Percentiles rank a stretch among this genome's conserved stretches.
Conservation (phyloP, 2,888 invertebrate genomes). For the Microdon myrmicae region DNA sequence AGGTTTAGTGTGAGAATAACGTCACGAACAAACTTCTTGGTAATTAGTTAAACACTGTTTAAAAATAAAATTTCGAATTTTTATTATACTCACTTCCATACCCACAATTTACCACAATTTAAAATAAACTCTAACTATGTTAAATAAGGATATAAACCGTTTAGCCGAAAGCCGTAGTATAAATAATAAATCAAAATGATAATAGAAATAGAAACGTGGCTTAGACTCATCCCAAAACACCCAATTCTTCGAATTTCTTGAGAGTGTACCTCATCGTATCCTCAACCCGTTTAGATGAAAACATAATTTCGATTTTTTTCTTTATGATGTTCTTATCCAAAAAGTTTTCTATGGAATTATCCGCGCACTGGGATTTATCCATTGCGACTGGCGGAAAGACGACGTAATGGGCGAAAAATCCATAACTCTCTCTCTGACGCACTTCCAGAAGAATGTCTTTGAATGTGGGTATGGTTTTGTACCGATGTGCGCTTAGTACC, state of each 20-base stretch:
- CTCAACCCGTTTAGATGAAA: conserved; percentile 55
- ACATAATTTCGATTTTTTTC: conserved; percentile 56
- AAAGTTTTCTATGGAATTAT: conserved; percentile 55
- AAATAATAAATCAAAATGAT: too few species aligned
- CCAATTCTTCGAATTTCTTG: conserved; percentile 56
- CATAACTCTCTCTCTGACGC: conserved; percentile 56
- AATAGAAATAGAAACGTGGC: too few species aligned
- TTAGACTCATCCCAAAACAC: conserved; percentile 50
- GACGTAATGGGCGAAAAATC: conserved; percentile 57
- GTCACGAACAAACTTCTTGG: too few species aligned
- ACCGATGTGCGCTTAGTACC: conserved; percentile 50
- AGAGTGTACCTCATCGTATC: conserved; percentile 56
- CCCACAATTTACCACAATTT: too few species aligned
- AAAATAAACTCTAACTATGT: too few species aligned
- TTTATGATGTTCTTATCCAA: conserved; percentile 48
- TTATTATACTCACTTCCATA: too few species aligned
- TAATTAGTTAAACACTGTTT: too few species aligned
- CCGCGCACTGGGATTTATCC: conserved; percentile 52
- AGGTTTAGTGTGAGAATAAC: too few species aligned
- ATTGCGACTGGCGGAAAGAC: conserved; percentile 59
- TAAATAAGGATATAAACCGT: too few species aligned
- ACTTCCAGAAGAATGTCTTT: conserved; percentile 56
- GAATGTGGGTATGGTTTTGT: conserved; percentile 51
- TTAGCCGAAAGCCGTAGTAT: too few species aligned
- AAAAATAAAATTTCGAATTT: too few species aligned